Percentiles rank a stretch among this genome's conserved stretches.
Conservation (phyloP, 37 sponge, comb jelly and placozoan species). For the Aphrocallistes beatrix region DNA sequence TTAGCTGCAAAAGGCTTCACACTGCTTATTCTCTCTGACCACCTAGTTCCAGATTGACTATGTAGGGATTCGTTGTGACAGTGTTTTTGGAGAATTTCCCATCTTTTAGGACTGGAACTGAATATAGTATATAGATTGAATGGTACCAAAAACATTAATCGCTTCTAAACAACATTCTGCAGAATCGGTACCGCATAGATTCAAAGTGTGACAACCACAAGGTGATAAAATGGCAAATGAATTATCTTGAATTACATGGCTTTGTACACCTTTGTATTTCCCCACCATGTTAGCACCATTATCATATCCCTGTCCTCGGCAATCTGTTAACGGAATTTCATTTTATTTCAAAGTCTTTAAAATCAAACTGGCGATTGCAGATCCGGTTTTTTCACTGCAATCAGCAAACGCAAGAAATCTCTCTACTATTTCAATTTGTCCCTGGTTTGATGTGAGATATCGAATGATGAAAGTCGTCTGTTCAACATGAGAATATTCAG, state of each 20-base stretch:
- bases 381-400: slow-evolving; percentile 11
- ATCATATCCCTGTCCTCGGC: background rate
- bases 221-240: background rate
- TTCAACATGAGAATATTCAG: background rate
- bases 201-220: background rate
- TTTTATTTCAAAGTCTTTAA: background rate
- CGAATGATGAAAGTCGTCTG: background rate
- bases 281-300: slow-evolving; percentile 9
- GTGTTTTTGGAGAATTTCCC: background rate
- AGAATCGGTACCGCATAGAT: background rate
- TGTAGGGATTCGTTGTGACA: slow-evolving; percentile 10
- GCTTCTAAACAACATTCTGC: slow-evolving; percentile 7
- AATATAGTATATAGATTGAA: background rate
- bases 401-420: background rate
- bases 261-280: background rate
- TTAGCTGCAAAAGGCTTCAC: slow-evolving; percentile 1
- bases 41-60: background rate
- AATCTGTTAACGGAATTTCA: background rate
- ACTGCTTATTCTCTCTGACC: background rate
- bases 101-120: background rate
- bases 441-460: background rate
- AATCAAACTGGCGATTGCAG: background rate
- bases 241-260: background rate
- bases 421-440: slow-evolving; percentile 6
- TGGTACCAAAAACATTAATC: background rate